Evolutionary conservation across 2,888 invertebrate genomes (phyloP), one percentile per base, ranked within the genome.

Genomic region (Drosophila sordidula): DNA sequence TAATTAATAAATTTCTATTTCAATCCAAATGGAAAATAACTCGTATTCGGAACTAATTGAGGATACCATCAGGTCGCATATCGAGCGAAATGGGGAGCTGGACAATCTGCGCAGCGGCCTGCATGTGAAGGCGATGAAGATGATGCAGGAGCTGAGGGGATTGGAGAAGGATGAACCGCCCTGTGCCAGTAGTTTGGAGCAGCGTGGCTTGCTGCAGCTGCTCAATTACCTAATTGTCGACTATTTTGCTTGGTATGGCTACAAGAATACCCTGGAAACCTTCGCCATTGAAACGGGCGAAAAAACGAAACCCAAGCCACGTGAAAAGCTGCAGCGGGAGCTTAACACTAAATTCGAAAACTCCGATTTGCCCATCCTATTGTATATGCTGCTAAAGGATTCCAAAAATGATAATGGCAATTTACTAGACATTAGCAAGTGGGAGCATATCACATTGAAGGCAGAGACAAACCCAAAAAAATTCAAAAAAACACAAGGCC

Each of bases 171-270:
- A 54, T 0, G 64, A 61, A 0, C 51, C 74, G 0, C 54, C 68
- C 4, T 32, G 50, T 14, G 87, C 68, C 22, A 45, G 8, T 11
- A 51, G 51, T 44, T 0, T 51, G 22, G 22, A 36, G 6, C 50
- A 63, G 52, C 22, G 65, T 0, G 69, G 71, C 1, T n/a, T 73
- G 11, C 11, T 69, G 14, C 65, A 45, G 58, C 44, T 82, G 6
- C 80, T 87, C 0, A 80, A 84, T 12, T 84, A 90, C 94, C 63
- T 92, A 12, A 89, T 92, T n/a, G 77, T 91, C 69, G 92, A 92
- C 58, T 92, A 91, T 57, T 80, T 92, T 1, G 75, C 89, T 47
- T 92, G 92, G 91, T 90, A 88, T 59, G 89, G 90, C 36, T 91
- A 87, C 45, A 87, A 82, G 11, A 91, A 91, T 64, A 79, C 92